Percentiles rank a stretch among this genome's conserved stretches.
Conservation (phyloP, 2,113 vertebrate species). For the Nycticorax nycticorax region DNA sequence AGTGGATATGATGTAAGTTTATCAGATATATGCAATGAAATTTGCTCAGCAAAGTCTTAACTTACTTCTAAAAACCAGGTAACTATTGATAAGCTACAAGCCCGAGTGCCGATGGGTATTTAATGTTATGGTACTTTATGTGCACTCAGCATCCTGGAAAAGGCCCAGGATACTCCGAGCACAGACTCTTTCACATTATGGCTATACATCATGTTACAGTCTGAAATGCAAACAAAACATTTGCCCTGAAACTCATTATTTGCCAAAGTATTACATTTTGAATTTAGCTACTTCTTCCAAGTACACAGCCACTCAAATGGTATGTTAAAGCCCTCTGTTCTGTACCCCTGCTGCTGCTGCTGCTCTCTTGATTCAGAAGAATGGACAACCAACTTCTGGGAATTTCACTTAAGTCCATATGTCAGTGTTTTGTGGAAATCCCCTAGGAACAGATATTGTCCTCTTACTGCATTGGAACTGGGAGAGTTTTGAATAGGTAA, state of each 20-base stretch:
- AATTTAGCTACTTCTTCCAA: neutral
- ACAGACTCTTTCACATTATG: neutral
- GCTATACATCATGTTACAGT: neutral
- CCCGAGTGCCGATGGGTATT: neutral
- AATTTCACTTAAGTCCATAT: neutral
- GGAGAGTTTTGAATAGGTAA: neutral
- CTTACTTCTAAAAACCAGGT: neutral
- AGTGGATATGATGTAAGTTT: conserved; percentile 95
- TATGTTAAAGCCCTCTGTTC: neutral
- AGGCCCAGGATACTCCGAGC: neutral
- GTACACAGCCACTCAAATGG: neutral
- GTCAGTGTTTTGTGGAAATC: neutral
- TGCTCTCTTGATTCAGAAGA: neutral
- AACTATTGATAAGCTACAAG: neutral
- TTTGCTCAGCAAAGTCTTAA: neutral
- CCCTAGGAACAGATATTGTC: neutral
- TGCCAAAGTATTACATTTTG: neutral
- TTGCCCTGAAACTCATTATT: neutral
- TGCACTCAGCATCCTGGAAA: neutral
- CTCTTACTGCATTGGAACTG: neutral
- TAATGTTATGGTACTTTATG: neutral
- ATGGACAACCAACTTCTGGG: neutral
- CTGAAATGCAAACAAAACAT: neutral
- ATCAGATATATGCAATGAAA: neutral
- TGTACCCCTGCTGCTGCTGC: neutral